Evolutionary conservation across 1,140 invertebrate species (phyloP).

Genomic region (Drosophila kurseongensis): DNA sequence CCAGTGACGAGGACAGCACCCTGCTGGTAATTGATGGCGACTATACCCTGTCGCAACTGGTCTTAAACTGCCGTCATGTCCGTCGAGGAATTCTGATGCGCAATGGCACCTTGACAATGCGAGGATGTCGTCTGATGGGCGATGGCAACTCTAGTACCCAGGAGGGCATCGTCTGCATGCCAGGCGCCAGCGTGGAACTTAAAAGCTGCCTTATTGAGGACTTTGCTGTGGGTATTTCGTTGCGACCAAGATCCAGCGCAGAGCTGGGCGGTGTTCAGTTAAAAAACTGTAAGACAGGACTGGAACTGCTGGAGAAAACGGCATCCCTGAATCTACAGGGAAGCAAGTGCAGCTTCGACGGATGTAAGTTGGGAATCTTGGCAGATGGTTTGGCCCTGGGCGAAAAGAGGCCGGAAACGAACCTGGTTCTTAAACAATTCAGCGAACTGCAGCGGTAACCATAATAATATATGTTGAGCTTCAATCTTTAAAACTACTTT

Average conservation of each 20-base stretch:
- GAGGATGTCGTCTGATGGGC: conserved; percentile 83
- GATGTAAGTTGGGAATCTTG: conserved; percentile 58
- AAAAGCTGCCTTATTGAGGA: conserved; percentile 78
- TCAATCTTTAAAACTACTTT: not conserved
- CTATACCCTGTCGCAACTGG: conserved; percentile 84
- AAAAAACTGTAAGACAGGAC: conserved; percentile 54
- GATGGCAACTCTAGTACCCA: conserved; percentile 78
- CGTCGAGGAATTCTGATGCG: conserved; percentile 84
- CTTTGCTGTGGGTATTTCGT: conserved; percentile 79
- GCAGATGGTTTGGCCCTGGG: conserved; percentile 33
- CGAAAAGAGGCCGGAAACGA: conserved; percentile 25
- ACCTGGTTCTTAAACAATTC: conserved; percentile 28
- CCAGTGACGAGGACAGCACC: conserved; percentile 83
- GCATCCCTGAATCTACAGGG: conserved; percentile 42
- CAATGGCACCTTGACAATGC: conserved; percentile 73
- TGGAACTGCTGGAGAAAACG: conserved; percentile 57
- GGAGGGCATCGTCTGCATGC: conserved; percentile 84
- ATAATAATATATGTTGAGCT: not conserved
- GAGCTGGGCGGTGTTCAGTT: conserved; percentile 45
- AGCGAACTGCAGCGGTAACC: conserved; percentile 55
- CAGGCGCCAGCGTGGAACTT: conserved; percentile 68
- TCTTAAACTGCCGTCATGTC: conserved; percentile 81
- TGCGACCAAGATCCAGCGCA: conserved; percentile 42
- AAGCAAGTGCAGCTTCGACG: conserved; percentile 52
- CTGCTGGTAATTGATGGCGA: conserved; percentile 83